Evolutionary conservation across 2,113 vertebrate genomes (phyloP).

Genomic region (Psilopogon haemacephalus): DNA sequence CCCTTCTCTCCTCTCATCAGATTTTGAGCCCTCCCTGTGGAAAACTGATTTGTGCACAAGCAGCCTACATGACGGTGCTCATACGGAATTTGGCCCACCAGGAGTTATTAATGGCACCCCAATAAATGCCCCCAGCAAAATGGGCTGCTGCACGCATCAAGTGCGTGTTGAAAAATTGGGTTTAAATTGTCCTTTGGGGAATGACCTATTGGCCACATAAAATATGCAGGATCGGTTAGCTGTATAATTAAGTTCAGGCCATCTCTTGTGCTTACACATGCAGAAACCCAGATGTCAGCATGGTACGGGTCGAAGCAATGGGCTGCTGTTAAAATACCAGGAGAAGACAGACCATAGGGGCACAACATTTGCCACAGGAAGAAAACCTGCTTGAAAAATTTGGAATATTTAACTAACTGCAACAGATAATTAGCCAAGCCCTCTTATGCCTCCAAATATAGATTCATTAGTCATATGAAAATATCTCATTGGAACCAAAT

Average conservation of each 20-base stretch:
- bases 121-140: constrained; percentile 47
- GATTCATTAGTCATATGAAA: constrained; percentile 65
- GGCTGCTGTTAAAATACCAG: constrained; percentile 16
- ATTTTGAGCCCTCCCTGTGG: constrained; percentile 16
- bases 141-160: background rate
- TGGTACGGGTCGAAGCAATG: background rate
- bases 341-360: background rate
- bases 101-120: constrained; percentile 43
- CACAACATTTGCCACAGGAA: constrained; percentile 33
- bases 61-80: constrained; percentile 2
- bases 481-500: constrained; percentile 65
- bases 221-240: constrained; percentile 29
- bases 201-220: constrained; percentile 56
- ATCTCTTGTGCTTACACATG: constrained; percentile 35
- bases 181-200: constrained; percentile 32
- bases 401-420: constrained; percentile 57
- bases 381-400: constrained; percentile 43
- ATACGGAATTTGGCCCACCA: constrained; percentile 51
- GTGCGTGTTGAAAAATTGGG: constrained; percentile 29
- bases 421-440: constrained; percentile 66
- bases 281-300: constrained; percentile 54
- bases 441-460: constrained; percentile 58
- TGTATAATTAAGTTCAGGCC: constrained; percentile 63
- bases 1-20: constrained; percentile 17
- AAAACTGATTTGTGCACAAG: constrained; percentile 45